Percentiles rank a stretch among this genome's conserved stretches.
Conservation (phyloP, 2,113 vertebrate species). For the Pelusios castaneus region DNA sequence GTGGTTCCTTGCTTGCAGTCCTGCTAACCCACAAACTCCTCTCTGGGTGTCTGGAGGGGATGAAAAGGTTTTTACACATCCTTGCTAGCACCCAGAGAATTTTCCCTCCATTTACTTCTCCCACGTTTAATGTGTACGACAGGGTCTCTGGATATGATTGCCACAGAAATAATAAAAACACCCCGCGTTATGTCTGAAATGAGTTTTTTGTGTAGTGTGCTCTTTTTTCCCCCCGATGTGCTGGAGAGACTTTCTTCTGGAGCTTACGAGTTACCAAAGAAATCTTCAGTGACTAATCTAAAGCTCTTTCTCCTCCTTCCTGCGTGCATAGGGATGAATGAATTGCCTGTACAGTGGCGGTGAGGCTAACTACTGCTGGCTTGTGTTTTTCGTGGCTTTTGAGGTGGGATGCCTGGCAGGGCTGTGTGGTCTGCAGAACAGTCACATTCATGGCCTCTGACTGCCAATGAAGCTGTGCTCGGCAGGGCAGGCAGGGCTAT, state of each 20-base stretch:
- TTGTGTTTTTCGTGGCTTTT: background rate
- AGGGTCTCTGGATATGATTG: background rate
- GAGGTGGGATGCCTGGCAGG: background rate
- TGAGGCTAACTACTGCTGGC: background rate
- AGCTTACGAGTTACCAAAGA: background rate
- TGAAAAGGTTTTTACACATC: background rate
- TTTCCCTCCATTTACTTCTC: background rate
- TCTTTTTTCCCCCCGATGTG: background rate
- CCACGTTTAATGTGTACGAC: background rate
- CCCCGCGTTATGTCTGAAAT: background rate
- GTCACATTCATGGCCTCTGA: background rate
- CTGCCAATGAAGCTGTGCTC: background rate
- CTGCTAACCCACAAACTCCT: background rate
- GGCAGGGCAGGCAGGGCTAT: background rate
- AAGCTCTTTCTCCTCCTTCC: background rate
- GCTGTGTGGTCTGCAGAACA: background rate
- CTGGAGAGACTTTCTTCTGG: background rate
- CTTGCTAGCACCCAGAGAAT: background rate
- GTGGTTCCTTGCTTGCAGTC: no score
- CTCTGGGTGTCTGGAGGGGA: background rate
- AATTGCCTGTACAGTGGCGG: background rate
- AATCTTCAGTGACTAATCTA: background rate
- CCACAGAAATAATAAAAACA: background rate
- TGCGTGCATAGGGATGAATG: background rate
- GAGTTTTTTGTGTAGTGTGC: no score